A percentile compares a stretch with the other conserved stretches of the same genome.
Conservation (phyloP, 2,113 vertebrate genomes). For the Nycticebus coucang region DNA sequence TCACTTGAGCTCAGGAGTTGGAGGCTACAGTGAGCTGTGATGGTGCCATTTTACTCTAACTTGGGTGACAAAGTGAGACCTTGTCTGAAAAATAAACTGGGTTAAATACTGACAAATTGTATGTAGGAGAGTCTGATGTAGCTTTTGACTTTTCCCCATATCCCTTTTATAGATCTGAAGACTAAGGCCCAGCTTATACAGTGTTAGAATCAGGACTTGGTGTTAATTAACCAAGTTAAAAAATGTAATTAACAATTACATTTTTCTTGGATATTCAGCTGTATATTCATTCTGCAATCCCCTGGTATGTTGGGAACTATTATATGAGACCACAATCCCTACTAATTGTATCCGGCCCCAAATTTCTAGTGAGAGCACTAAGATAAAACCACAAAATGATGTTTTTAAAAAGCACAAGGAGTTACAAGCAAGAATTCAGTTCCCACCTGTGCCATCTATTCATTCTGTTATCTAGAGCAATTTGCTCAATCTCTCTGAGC, state of each 20-base stretch:
- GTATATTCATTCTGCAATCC: not conserved
- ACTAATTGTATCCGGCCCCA: not conserved
- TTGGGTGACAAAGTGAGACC: no score
- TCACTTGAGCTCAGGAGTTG: no score
- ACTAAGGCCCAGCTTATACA: not conserved
- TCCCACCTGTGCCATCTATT: not conserved
- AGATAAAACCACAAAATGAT: not conserved
- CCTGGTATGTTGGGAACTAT: not conserved
- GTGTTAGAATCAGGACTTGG: not conserved
- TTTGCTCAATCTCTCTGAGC: not conserved
- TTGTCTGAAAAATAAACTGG: not conserved
- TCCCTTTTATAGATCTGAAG: not conserved
- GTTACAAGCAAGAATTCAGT: not conserved
- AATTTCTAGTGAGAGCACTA: not conserved
- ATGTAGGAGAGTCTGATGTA: not conserved
- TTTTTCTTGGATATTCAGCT: not conserved
- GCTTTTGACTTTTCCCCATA: not conserved
- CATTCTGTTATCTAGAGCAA: not conserved
- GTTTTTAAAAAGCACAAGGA: conserved; percentile 4
- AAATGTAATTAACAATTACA: not conserved
- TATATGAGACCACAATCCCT: not conserved
- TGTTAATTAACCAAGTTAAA: not conserved
- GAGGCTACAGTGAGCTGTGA: no score
- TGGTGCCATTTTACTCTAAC: no score
- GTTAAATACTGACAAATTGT: not conserved